Percentiles rank a stretch among this genome's conserved stretches.
These are phyloP conservation scores for Vulpes vulpes DNA, from an alignment of 2,113 vertebrate species.

Conservation along the genomic window DNA sequence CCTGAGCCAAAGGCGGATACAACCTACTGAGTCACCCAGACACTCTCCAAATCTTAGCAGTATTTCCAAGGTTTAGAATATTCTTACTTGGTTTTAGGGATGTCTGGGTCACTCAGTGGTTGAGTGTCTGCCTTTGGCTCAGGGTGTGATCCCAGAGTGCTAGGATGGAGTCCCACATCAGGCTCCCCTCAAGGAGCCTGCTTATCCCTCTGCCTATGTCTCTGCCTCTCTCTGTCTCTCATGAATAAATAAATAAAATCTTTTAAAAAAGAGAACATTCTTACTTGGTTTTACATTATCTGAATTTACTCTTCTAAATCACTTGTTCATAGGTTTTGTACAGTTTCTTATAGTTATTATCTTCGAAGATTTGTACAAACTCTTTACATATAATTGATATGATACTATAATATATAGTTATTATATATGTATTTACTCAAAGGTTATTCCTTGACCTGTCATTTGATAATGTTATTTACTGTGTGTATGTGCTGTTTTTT, in stretches of 20 bases:
- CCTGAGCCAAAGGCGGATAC: too few relatives aligned
- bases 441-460: not conserved
- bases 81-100: not conserved
- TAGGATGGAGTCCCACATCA: too few relatives aligned
- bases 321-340: not conserved
- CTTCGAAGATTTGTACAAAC: not conserved
- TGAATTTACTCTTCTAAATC: constrained; percentile 16
- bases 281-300: not conserved
- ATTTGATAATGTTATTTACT: not conserved
- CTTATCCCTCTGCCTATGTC: too few relatives aligned
- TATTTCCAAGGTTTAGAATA: not conserved
- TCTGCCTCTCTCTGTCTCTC: too few relatives aligned
- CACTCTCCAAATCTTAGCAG: too few relatives aligned
- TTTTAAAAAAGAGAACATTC: too few relatives aligned
- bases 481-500: not conserved
- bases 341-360: not conserved
- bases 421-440: not conserved
- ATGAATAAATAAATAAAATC: too few relatives aligned
- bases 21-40: too few relatives aligned
- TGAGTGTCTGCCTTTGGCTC: too few relatives aligned
- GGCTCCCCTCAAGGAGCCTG: too few relatives aligned
- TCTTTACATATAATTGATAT: not conserved
- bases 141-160: too few relatives aligned
- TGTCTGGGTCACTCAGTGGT: too few relatives aligned
- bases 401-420: not conserved